Evolutionary conservation across 1,140 invertebrate species (phyloP).

Genomic region (Drosophila sulfurigaster): DNA sequence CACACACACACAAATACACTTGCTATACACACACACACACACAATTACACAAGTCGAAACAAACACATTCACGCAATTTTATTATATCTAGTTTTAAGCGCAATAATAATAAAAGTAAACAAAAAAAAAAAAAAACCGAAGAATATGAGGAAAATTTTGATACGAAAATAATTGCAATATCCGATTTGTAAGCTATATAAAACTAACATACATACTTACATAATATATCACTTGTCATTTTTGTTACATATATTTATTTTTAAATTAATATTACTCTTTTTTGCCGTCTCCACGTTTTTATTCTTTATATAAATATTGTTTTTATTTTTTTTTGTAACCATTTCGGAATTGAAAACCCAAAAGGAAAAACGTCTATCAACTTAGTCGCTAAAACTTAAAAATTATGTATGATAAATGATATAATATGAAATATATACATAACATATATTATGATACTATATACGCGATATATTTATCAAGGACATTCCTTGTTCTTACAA

Average conservation of each 20-base stretch:
- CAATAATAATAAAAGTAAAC: conserved; percentile 41
- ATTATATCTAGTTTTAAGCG: conserved; percentile 70
- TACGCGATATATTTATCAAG: neutral
- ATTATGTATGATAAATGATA: conserved; percentile 72
- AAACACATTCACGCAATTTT: conserved; percentile 68
- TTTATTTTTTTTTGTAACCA: conserved; percentile 6
- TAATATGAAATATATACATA: conserved; percentile 77
- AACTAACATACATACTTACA: conserved; percentile 26
- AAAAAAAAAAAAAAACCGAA: conserved; percentile 40
- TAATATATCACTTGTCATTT: conserved; percentile 40
- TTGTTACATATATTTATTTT: conserved; percentile 55
- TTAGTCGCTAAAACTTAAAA: conserved; percentile 69
- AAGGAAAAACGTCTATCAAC: conserved; percentile 31
- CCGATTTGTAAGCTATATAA: conserved; percentile 36
- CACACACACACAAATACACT: conserved; percentile 33
- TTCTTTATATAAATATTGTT: conserved; percentile 37
- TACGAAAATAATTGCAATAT: conserved; percentile 46
- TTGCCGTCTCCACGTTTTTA: conserved; percentile 28
- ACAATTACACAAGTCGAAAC: conserved; percentile 32
- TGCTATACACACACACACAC: conserved; percentile 18
- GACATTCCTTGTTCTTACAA: neutral
- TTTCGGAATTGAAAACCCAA: conserved; percentile 16
- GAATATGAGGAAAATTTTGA: conserved; percentile 52
- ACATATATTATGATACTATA: conserved; percentile 40
- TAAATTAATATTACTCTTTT: conserved; percentile 32